Evolutionary conservation across 2,888 invertebrate species (phyloP).

Genomic region (Choreutis nemorana): DNA sequence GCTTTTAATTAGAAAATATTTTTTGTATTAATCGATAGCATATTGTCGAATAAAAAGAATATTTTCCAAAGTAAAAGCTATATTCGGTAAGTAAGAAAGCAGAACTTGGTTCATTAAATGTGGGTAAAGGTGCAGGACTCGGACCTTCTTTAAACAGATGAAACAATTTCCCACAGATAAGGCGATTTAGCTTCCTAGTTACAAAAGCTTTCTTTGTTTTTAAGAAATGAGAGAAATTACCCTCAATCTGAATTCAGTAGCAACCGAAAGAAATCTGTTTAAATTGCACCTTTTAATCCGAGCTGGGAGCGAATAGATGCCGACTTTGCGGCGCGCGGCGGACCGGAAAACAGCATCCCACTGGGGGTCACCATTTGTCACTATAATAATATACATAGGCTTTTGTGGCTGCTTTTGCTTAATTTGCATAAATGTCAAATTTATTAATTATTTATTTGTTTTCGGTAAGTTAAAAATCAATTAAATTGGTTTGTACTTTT

Average conservation of each 20-base stretch:
- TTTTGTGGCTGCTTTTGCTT: no score
- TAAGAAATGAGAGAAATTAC: constrained; percentile 15
- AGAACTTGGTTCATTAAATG: constrained; percentile 7
- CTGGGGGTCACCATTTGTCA: no score
- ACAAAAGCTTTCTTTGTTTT: constrained; percentile 13
- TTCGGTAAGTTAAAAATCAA: no score
- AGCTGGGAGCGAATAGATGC: constrained; percentile 15
- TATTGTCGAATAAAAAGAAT: no score
- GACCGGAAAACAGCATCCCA: constrained; percentile 23
- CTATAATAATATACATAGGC: no score
- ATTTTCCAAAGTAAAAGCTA: no score
- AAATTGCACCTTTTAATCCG: constrained; percentile 30
- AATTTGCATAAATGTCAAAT: no score
- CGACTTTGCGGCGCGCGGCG: constrained; percentile 18
- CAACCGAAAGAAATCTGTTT: constrained; percentile 23
- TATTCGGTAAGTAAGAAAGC: neutral
- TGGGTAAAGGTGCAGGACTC: constrained; percentile 11
- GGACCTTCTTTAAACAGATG: no score
- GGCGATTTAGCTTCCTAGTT: constrained; percentile 11
- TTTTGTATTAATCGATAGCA: no score
- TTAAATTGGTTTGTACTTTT: no score
- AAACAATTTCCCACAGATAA: no score
- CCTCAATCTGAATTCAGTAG: constrained; percentile 16
- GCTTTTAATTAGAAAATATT: constrained; percentile 8
- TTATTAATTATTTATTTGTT: no score